Evolutionary conservation across 2,888 invertebrate species (phyloP).

Genomic region (Sympetrum striolatum): DNA sequence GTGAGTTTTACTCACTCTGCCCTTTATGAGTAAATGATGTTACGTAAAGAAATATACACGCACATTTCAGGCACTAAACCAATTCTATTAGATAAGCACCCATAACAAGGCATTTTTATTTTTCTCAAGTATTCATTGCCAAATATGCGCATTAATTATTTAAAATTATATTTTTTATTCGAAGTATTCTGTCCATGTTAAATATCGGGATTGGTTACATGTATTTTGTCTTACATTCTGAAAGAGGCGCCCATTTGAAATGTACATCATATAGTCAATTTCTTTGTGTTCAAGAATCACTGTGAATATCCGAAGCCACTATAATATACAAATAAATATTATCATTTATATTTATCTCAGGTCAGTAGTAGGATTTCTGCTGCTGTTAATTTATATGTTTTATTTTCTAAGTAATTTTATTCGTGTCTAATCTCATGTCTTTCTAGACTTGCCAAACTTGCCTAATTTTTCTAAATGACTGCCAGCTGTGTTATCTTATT

Average conservation of each 20-base stretch:
- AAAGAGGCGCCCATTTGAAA: neutral
- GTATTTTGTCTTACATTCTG: neutral
- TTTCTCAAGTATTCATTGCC: neutral
- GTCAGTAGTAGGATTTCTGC: conserved; percentile 11
- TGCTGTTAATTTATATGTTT: neutral
- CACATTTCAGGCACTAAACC: conserved; percentile 8
- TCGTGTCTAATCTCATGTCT: neutral
- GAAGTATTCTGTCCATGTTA: neutral
- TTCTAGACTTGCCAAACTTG: conserved; percentile 22
- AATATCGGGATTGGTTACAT: neutral
- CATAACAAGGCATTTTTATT: neutral
- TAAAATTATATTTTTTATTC: neutral
- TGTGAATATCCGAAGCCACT: neutral
- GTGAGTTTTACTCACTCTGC: neutral
- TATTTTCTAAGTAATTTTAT: neutral
- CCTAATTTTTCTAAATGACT: conserved; percentile 6
- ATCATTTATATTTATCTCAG: conserved; percentile 28
- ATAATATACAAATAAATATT: neutral
- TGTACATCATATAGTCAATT: neutral
- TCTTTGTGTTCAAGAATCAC: neutral
- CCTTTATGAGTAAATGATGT: neutral
- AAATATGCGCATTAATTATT: neutral
- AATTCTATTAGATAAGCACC: neutral
- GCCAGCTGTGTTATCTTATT: neutral
- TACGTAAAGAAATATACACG: neutral